Base-by-base conservation (phyloP, 2,797 vertebrate genomes). In the Brachyrhaphis roseni region DNA sequence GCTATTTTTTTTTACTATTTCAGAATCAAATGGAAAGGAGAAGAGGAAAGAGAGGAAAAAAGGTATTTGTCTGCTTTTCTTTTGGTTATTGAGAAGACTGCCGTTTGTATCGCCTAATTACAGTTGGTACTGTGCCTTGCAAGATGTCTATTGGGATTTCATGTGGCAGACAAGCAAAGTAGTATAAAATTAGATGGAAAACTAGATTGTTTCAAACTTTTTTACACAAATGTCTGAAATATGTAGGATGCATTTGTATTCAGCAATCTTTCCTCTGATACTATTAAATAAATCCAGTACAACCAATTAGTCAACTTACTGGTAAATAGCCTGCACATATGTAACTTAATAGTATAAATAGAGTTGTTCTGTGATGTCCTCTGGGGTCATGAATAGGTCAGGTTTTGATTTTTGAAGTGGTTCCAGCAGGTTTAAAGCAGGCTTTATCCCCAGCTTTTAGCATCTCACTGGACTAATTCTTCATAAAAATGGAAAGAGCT, bases 21-120 rank as follows among this genome's bases (percentile, higher is more conserved):
- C 93, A 95, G 95, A 95, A 89, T 88, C 92, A 11, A 94, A 87
- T 81, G 94, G 90, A 64, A 94, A 88, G 82, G 92, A 95, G 75
- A 93, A 75, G 88, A 90, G 89, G 84, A 94, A 91, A 91, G 93
- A 93, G 2, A 96, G 80, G 89, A 95, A 90, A 91, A 96, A 95
- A 95, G 95, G 95, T 96, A 94, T 88, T 26, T 8, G n/a, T 76
- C 78, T 49, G 79, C 72, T 64, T n/a, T 74, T 64, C 4, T 64
- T 8, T 43, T 49, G 8, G 16, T 75, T 55, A 79, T 82, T 80
- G 57, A 77, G 84, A 62, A 57, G 41, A 53, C 68, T 12, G 36
- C 76, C 68, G 59, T 45, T 70, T 80, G 75, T 75, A 77, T 64
- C 74, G 34, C 43, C 4, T 76, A 72, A 78, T 78, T 86, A 20